Conservation (phyloP, 2,888 invertebrate genomes). For the Drosophila imparisetae region DNA sequence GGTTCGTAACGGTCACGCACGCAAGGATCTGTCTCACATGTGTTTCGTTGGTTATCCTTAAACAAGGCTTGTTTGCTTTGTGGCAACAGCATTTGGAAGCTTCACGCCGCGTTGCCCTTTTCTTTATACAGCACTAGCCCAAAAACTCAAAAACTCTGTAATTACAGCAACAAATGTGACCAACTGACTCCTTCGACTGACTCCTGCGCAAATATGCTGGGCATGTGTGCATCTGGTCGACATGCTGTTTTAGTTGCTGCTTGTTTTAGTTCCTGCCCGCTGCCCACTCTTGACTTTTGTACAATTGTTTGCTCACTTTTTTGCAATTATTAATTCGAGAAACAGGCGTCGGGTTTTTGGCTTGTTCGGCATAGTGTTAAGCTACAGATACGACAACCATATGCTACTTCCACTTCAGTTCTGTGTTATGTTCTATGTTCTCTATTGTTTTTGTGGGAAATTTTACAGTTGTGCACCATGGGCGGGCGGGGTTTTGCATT, state of each 20-base stretch:
- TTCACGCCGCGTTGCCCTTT: slow-evolving; percentile 63
- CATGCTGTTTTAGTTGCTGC: slow-evolving; percentile 11
- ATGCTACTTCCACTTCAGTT: slow-evolving; percentile 57
- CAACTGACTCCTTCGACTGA: slow-evolving; percentile 57
- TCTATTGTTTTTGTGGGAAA: slow-evolving; percentile 41
- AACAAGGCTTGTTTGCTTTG: slow-evolving; percentile 41
- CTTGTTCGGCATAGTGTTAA: slow-evolving; percentile 28
- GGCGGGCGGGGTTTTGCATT: slow-evolving; percentile 3
- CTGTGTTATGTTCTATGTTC: slow-evolving; percentile 11
- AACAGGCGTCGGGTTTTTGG: slow-evolving; percentile 50
- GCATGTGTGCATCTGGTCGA: slow-evolving; percentile 53
- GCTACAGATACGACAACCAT: slow-evolving; percentile 39
- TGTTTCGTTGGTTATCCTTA: slow-evolving; percentile 45
- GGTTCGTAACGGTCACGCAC: slow-evolving; percentile 75
- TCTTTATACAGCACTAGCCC: slow-evolving; percentile 31
- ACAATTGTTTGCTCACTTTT: slow-evolving; percentile 19
- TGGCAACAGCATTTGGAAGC: slow-evolving; percentile 37
- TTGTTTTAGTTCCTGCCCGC: slow-evolving; percentile 6
- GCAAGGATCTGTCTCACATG: slow-evolving; percentile 67
- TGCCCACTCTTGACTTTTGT: slow-evolving; percentile 21
- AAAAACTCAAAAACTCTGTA: slow-evolving; percentile 33
- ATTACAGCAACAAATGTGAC: slow-evolving; percentile 53
- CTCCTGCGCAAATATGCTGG: slow-evolving; percentile 50
- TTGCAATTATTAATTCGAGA: slow-evolving; percentile 73
- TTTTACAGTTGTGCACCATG: slow-evolving; percentile 35